Conservation (phyloP, 2,888 invertebrate genomes). For the Protodeltote pygarga region DNA sequence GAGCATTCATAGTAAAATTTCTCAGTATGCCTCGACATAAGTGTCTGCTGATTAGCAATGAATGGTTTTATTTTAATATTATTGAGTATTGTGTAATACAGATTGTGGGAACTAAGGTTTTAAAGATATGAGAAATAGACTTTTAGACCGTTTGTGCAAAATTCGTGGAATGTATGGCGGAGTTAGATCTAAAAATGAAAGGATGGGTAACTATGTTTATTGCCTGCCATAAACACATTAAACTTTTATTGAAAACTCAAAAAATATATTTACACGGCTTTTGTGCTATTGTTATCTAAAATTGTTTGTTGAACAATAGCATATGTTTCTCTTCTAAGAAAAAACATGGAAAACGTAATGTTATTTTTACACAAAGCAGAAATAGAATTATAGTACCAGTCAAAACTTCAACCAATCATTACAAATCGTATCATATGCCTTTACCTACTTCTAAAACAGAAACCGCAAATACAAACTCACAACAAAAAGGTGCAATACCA, state of each 20-base stretch:
- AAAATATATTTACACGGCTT: neutral
- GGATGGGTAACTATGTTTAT: slow-evolving; percentile 12
- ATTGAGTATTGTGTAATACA: slow-evolving; percentile 23
- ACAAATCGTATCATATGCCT: no score
- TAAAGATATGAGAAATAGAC: slow-evolving; percentile 9
- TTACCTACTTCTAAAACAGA: slow-evolving; percentile 17
- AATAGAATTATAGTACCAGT: no score
- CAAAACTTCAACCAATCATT: no score
- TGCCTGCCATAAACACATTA: slow-evolving; percentile 13
- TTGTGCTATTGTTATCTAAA: neutral
- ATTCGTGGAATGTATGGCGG: neutral
- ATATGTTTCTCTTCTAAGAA: neutral
- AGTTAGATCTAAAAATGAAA: slow-evolving; percentile 8
- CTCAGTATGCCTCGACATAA: slow-evolving; percentile 54
- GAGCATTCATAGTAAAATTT: slow-evolving; percentile 55
- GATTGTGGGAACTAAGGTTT: slow-evolving; percentile 19
- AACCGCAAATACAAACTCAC: slow-evolving; percentile 6
- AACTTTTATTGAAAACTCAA: neutral
- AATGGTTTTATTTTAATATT: slow-evolving; percentile 44
- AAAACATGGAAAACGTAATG: neutral
- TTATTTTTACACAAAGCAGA: neutral
- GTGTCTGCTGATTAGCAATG: slow-evolving; percentile 42
- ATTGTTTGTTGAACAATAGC: neutral
- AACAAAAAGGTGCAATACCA: slow-evolving; percentile 35
- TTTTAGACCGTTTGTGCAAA: slow-evolving; percentile 6